Evolutionary conservation across 2,113 vertebrate genomes (phyloP).

Genomic region (Herpetotheres cachinnans): DNA sequence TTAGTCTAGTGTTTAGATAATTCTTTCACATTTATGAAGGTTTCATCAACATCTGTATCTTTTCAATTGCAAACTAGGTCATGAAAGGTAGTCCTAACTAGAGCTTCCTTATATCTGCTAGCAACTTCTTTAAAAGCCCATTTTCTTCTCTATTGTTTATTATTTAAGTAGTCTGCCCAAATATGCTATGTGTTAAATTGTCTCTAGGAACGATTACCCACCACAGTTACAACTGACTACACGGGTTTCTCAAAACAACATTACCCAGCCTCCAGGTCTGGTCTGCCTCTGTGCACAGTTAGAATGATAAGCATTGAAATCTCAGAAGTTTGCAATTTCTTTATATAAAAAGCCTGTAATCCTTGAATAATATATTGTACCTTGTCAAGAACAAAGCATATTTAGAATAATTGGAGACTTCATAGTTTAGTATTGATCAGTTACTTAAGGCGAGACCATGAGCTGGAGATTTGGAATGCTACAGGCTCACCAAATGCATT

Average conservation of each 20-base stretch:
- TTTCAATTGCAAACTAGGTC: background rate
- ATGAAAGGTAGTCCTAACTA: background rate
- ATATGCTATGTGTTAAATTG: background rate
- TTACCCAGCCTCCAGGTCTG: background rate
- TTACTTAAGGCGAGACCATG: background rate
- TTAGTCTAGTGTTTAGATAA: background rate
- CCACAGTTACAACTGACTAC: background rate
- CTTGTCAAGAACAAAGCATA: background rate
- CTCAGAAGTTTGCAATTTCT: background rate
- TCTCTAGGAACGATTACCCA: background rate
- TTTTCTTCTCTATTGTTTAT: background rate
- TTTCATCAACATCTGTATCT: background rate
- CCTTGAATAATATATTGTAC: background rate
- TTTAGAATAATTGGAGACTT: conserved; percentile 3
- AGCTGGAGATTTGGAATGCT: background rate
- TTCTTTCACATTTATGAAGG: background rate
- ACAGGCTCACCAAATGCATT: background rate
- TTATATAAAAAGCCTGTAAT: background rate
- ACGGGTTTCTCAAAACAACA: background rate
- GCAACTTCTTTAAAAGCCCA: background rate
- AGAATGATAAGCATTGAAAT: background rate
- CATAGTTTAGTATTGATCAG: background rate
- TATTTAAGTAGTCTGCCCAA: background rate
- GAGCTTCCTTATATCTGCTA: background rate
- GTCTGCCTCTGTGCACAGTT: background rate